Percentiles rank a stretch among this genome's conserved stretches.
Conservation (phyloP, 2,888 invertebrate genomes). For the Eristalis arbustorum region DNA sequence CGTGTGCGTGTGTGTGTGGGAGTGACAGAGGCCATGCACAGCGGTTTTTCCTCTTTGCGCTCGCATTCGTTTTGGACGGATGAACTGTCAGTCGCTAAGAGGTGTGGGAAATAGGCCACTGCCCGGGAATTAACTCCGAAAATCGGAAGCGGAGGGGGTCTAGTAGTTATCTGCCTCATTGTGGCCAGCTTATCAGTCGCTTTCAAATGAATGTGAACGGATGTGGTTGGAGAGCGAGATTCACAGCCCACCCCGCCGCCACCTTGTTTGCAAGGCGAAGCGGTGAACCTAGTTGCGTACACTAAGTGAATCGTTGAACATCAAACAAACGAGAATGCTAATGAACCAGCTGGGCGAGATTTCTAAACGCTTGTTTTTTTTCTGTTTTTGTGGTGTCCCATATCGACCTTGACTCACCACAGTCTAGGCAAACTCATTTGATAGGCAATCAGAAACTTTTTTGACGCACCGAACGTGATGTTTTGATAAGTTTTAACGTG, state of each 20-base stretch:
- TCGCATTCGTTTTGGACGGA: neutral
- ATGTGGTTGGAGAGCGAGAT: neutral
- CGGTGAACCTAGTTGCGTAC: neutral
- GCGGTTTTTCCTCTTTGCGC: neutral
- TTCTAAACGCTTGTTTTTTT: too few relatives aligned
- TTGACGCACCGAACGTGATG: neutral
- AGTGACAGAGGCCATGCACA: neutral
- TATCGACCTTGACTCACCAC: neutral
- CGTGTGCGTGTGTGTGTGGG: neutral
- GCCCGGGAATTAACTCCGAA: neutral
- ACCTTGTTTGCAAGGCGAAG: too few relatives aligned
- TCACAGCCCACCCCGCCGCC: too few relatives aligned
- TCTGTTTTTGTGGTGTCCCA: neutral
- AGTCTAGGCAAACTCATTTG: neutral
- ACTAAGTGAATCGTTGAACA: neutral
- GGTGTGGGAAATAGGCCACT: neutral
- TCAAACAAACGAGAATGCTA: neutral
- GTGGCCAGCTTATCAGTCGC: neutral
- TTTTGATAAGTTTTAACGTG: neutral
- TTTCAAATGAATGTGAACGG: neutral
- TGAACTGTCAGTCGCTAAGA: neutral
- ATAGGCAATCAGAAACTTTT: neutral
- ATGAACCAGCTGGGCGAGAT: neutral
- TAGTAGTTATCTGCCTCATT: neutral
- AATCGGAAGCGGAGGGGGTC: neutral